These are phyloP conservation scores for Arnoldichthys spilopterus DNA, from an alignment of 2,797 vertebrate genomes.

Conservation along the genomic window DNA sequence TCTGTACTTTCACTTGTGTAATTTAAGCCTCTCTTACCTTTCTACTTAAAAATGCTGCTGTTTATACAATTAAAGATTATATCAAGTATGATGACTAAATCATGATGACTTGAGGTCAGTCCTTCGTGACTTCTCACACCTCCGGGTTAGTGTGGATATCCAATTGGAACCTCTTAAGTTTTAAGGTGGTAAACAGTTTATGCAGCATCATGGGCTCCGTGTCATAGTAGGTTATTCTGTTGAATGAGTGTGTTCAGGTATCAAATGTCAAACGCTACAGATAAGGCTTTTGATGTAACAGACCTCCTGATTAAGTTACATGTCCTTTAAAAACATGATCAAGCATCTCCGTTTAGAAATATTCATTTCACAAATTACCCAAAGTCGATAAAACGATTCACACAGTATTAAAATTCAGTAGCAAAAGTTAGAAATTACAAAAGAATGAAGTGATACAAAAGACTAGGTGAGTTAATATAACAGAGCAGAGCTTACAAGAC, in stretches of 20 bases:
- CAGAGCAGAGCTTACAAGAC: background rate
- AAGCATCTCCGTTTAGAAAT: background rate
- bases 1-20: background rate
- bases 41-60: slow-evolving; percentile 11
- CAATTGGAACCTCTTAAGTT: background rate
- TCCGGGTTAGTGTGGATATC: background rate
- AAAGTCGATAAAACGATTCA: background rate
- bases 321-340: too few relatives aligned
- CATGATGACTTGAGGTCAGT: background rate
- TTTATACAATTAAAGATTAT: slow-evolving; percentile 11
- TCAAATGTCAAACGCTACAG: background rate
- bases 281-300: background rate
- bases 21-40: background rate
- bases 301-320: background rate
- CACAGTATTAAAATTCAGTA: slow-evolving; percentile 19
- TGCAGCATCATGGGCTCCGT: background rate
- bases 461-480: background rate
- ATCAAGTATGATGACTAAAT: background rate
- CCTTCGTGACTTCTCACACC: background rate
- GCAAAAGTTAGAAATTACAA: slow-evolving; percentile 13
- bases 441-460: background rate
- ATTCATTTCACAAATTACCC: background rate
- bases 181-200: background rate
- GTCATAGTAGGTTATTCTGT: background rate
- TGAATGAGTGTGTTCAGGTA: background rate